Evolutionary conservation across 1,140 invertebrate genomes (phyloP).

Genomic region (Lucilia cuprina): DNA sequence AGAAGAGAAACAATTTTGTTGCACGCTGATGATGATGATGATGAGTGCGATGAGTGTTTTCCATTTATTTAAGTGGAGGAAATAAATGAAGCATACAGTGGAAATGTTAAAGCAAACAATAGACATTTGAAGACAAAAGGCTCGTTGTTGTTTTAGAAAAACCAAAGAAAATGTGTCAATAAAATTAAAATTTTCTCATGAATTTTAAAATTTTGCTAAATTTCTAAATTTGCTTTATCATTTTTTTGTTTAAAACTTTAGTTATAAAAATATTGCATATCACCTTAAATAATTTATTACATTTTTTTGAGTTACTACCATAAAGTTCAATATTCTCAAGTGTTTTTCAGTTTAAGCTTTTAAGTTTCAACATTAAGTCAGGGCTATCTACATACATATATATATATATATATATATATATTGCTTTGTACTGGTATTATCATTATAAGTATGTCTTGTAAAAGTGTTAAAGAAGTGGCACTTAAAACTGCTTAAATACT

Average conservation of each 20-base stretch:
- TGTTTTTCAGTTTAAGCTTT: not conserved
- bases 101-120: not conserved
- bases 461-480: constrained; percentile 33
- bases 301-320: too few relatives aligned
- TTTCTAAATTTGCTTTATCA: not conserved
- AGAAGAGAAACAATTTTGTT: not conserved
- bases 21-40: not conserved
- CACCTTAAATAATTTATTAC: constrained; percentile 22
- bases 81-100: not conserved
- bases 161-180: not conserved
- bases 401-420: too few relatives aligned
- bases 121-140: not conserved
- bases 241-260: not conserved
- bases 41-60: not conserved
- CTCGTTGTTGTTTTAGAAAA: not conserved
- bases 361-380: not conserved
- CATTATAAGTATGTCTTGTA: constrained; percentile 16
- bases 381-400: too few relatives aligned
- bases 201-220: not conserved
- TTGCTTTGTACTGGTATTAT: not conserved
- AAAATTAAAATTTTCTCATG: not conserved
- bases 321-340: not conserved
- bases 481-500: constrained; percentile 26
- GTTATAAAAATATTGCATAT: not conserved
- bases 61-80: not conserved